Evolutionary conservation across 2,797 vertebrate genomes (phyloP), one percentile per base, ranked within the genome.

Genomic region (Tadarida brasiliensis): DNA sequence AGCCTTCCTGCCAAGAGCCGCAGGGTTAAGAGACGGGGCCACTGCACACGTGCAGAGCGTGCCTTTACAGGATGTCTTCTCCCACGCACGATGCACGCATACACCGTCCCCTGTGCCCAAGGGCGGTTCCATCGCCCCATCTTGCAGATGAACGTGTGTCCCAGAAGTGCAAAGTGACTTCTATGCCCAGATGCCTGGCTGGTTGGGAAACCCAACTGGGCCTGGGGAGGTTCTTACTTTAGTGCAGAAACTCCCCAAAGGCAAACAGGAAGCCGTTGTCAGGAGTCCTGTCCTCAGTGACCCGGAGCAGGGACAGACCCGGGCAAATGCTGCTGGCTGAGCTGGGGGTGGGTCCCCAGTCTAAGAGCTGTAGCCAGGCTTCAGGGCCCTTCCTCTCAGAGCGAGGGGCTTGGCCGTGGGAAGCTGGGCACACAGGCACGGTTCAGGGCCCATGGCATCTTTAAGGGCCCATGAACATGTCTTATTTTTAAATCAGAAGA

Each of bases 371-470:
- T 0, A 16, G 51, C 26, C 35, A 28, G 76, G 22, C 7, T 39
- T 11, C 5, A 49, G 51, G 63, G n/a, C 7, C 19, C 24, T 44
- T 16, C 35, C 3, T 16, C 44, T 22, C 47, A 30, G 68, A 61
- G 59, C 0, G 2, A 22, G 24, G 22, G 59, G 33, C 30, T 70
- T 33, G 3, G 33, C 22, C 3, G 3, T 0, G 9, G 22, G 1
- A 59, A 78, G 17, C 3, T 11, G 28, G 51, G 33, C 30, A 2
- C 0, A 10, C n/a, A 20, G 67, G 8, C 5, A 11, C 44, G 15
- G 56, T 0, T 2, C 26, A 20, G 17, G 35, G 3, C 1, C 56
- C 1, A 0, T 0, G 0, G 15, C 2, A 17, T 12, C 26, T 59
- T 7, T 0, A 49, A 12, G 28, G 14, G 30, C 30, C 35, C 26